These are phyloP conservation scores for Gracilinanus agilis DNA, from an alignment of 2,113 vertebrate species.

Conservation along the genomic window DNA sequence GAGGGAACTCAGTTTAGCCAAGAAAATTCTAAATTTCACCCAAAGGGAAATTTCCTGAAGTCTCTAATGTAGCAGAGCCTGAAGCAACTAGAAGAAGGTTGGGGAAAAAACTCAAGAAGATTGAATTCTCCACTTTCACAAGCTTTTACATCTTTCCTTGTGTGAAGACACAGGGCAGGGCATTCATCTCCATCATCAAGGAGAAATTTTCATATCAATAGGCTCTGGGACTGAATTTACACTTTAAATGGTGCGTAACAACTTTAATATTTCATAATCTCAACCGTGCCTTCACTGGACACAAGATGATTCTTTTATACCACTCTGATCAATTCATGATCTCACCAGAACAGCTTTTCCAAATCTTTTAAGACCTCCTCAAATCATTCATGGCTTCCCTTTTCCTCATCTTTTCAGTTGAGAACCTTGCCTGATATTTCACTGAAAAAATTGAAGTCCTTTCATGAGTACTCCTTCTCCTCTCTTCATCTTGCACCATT, in stretches of 20 bases:
- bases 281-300: not conserved
- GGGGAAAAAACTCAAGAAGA: not conserved
- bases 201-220: not conserved
- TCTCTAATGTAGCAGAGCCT: not conserved
- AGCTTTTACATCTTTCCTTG: not conserved
- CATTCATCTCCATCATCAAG: not conserved
- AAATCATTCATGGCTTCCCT: not conserved
- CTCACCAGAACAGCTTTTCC: not conserved
- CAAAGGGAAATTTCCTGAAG: not conserved
- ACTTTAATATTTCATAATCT: not conserved
- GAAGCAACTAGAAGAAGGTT: not conserved
- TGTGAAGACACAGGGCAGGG: not conserved
- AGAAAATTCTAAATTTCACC: not conserved
- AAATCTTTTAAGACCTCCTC: not conserved
- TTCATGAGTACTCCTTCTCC: not conserved
- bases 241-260: not conserved
- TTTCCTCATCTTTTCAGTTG: not conserved
- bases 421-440: not conserved
- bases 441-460: not conserved
- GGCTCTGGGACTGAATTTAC: not conserved
- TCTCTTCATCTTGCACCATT: not conserved
- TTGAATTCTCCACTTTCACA: not conserved
- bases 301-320: not conserved
- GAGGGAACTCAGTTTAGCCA: not conserved
- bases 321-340: not conserved